phyloP scores from a whole-genome alignment of 2,888 invertebrate genomes.

The Nasonia oneida region DNA sequence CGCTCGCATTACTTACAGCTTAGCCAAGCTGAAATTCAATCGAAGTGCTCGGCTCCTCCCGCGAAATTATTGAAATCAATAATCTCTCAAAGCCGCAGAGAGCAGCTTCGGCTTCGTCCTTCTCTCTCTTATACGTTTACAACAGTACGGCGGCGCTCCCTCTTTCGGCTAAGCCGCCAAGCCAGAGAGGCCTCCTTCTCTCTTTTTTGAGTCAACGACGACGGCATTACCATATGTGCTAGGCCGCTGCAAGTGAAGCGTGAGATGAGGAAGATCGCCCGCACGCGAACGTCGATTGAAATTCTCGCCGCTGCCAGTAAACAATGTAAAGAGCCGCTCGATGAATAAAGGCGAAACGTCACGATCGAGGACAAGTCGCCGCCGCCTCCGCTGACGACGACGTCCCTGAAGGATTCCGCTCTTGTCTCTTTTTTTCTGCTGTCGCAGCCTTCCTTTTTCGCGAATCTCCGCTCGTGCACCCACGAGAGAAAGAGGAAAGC shows the following conservation, averaged over 20 bases:
- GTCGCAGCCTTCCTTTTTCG: neutral
- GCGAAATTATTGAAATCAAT: conserved; percentile 52
- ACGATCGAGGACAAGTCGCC: conserved; percentile 41
- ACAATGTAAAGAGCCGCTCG: conserved; percentile 30
- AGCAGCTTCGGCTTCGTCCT: neutral
- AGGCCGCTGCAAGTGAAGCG: neutral
- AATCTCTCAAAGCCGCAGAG: conserved; percentile 10
- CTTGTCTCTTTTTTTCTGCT: neutral
- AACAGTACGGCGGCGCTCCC: neutral
- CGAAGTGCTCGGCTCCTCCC: neutral
- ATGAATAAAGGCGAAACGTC: conserved; percentile 17
- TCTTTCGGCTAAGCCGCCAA: neutral
- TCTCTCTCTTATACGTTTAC: neutral
- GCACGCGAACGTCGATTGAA: conserved; percentile 20
- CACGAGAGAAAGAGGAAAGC: neutral
- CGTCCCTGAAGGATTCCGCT: conserved; percentile 46
- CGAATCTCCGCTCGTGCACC: neutral
- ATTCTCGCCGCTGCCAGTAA: conserved; percentile 37
- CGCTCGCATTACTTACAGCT: conserved; percentile 10
- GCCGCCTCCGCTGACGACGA: neutral
- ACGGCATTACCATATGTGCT: conserved; percentile 26
- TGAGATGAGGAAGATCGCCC: conserved; percentile 39
- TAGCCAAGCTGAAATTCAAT: conserved; percentile 40
- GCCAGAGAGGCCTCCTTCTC: neutral
- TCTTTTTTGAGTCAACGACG: neutral